Conservation (phyloP, 2,113 vertebrate species). For the Ptilorrhoa leucosticta region DNA sequence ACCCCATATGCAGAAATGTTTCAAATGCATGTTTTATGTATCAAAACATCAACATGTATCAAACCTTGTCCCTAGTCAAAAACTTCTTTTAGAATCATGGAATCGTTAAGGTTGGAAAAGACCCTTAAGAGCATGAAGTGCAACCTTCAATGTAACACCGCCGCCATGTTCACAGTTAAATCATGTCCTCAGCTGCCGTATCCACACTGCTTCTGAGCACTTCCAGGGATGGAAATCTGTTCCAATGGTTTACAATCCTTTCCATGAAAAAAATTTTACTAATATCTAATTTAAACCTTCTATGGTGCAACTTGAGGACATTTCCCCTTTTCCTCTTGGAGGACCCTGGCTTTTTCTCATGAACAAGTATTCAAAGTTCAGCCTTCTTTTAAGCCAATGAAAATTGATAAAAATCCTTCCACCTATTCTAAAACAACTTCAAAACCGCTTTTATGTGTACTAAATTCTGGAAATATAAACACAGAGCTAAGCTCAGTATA, state of each 20-base stretch:
- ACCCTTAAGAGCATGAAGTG: too few relatives aligned
- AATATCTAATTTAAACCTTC: neutral
- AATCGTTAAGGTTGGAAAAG: accelerated
- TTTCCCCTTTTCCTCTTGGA: neutral
- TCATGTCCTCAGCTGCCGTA: neutral
- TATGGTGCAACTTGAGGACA: neutral
- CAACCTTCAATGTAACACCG: too few relatives aligned
- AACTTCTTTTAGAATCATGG: neutral
- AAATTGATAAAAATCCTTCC: neutral
- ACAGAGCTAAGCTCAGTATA: neutral
- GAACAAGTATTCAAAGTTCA: neutral
- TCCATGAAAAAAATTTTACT: neutral
- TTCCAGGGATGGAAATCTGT: neutral
- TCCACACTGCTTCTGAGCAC: neutral
- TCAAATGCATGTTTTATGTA: neutral
- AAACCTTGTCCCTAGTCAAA: neutral
- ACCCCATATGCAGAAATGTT: neutral
- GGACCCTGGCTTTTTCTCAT: neutral
- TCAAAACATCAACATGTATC: neutral
- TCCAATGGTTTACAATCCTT: neutral
- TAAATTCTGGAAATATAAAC: neutral
- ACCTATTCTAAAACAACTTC: neutral
- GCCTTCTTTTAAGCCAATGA: neutral
- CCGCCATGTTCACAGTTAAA: neutral
- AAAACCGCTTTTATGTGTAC: neutral